Evolutionary conservation across 2,113 vertebrate species (phyloP), one percentile per base, ranked within the genome.

Genomic region (Cichladusa arquata): DNA sequence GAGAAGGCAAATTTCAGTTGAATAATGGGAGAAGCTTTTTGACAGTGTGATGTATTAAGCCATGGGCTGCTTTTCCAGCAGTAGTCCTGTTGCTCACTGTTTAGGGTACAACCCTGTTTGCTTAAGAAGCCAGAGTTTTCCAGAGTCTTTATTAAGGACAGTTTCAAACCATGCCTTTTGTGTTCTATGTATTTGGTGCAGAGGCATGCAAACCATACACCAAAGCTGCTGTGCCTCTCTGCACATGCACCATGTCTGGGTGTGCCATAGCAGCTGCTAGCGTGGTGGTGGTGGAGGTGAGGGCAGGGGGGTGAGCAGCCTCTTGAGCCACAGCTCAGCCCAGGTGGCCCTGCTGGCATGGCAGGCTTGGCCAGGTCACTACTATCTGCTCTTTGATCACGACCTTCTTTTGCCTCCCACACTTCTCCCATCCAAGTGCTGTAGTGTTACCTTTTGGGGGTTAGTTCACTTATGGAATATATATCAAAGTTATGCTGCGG

Each of bases 1-100:
- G 96, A 96, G 95, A 96, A 96, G 95, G 95, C 95, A 97, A 94
- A 97, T 96, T 96, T 96, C 96, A 92, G 69, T 64, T 97, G 95
- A 97, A 90, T 95, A 96, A 97, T 97, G 96, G 95, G 90, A 84
- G 96, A 95, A 84, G 95, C 92, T 95, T 94, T 92, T 86, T 95
- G 96, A 95, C 96, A 97, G 92, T 86, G 69, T 97, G 96, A 97
- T 96, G 40, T 96, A 97, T 97, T 94, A 92, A 79, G 65, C 94
- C 54, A n/a, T 24, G 64, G 87, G 64, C 65, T 94, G 69, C 80
- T 95, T 78, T 84, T 94, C 78, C 38, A 93, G 79, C 64, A 82
- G 87, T 56, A 96, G 93, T 87, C 88, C 42, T 71, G 34, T 79
- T 93, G 51, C 85, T 94, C 36, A 12, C 76, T 90, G 80, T 60